Evolutionary conservation across 2,797 vertebrate genomes (phyloP).

Genomic region (Lithobates pipiens): DNA sequence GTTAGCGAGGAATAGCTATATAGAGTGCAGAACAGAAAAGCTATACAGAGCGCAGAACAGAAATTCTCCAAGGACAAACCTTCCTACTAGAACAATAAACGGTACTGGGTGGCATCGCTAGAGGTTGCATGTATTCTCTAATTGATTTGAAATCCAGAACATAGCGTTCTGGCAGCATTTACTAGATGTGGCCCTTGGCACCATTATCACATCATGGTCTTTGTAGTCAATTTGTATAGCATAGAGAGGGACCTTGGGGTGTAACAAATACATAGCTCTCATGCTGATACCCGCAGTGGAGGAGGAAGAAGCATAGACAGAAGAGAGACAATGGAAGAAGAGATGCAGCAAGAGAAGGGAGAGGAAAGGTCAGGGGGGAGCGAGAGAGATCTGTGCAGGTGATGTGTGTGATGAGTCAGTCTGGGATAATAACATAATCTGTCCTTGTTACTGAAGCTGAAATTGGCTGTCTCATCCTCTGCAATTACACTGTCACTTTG

Average conservation of each 20-base stretch:
- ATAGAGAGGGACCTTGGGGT: conserved; percentile 49
- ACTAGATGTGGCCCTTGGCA: conserved; percentile 31
- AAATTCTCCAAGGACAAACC: conserved; percentile 18
- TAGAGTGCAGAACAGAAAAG: not conserved
- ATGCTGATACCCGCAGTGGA: conserved; percentile 1
- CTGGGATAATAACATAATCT: conserved; percentile 56
- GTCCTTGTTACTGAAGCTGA: conserved; percentile 43
- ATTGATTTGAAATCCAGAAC: conserved; percentile 45
- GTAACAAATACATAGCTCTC: conserved; percentile 18
- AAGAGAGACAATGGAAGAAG: conserved; percentile 24
- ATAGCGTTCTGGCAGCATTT: conserved; percentile 8
- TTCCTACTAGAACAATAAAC: not conserved
- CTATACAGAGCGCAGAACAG: not conserved
- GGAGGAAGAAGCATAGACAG: not conserved
- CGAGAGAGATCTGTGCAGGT: conserved; percentile 44
- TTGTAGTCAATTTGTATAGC: conserved; percentile 41
- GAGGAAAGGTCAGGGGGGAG: conserved; percentile 36
- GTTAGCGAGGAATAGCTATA: not conserved
- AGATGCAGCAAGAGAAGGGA: conserved; percentile 1
- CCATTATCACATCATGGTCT: conserved; percentile 40
- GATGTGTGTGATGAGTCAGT: conserved; percentile 47
- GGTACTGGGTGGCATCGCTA: not conserved
- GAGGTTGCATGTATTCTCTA: conserved; percentile 23
- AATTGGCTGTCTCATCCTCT: conserved; percentile 52
- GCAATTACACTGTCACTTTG: conserved; percentile 53